Conservation (phyloP, 1,140 invertebrate species). For the Microplitis demolitor region DNA sequence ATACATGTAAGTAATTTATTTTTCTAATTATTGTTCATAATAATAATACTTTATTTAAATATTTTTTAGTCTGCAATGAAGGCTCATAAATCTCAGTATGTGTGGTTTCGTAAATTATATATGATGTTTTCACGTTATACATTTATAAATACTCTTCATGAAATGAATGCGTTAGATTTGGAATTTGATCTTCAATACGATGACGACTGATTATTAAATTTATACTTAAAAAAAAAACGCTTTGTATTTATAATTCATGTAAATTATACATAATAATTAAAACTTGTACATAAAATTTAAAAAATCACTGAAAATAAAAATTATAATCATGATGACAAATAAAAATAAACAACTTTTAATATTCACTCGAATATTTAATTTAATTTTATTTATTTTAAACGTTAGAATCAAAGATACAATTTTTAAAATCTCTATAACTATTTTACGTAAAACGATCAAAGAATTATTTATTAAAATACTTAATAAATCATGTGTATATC, state of each 20-base stretch:
- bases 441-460: no score
- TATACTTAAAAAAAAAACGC: neutral
- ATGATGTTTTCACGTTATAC: slow-evolving; percentile 90
- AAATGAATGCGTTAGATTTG: slow-evolving; percentile 72
- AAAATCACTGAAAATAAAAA: no score
- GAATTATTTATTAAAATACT: no score
- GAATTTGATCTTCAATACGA: slow-evolving; percentile 77
- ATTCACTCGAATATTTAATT: no score
- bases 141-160: slow-evolving; percentile 83
- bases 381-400: no score
- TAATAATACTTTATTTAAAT: slow-evolving; percentile 15
- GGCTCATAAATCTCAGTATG: slow-evolving; percentile 83
- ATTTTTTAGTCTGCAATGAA: slow-evolving; percentile 76
- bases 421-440: no score
- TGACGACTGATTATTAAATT: slow-evolving; percentile 50
- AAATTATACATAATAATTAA: slow-evolving; percentile 15
- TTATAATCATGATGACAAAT: no score
- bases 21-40: neutral
- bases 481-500: no score
- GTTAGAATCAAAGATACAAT: no score
- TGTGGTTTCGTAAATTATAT: slow-evolving; percentile 92
- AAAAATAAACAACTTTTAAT: no score
- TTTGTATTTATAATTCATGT: neutral
- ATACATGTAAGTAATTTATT: slow-evolving; percentile 46
- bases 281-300: no score